phyloP scores from a whole-genome alignment of 2,797 vertebrate genomes.

The Emys orbicularis region DNA sequence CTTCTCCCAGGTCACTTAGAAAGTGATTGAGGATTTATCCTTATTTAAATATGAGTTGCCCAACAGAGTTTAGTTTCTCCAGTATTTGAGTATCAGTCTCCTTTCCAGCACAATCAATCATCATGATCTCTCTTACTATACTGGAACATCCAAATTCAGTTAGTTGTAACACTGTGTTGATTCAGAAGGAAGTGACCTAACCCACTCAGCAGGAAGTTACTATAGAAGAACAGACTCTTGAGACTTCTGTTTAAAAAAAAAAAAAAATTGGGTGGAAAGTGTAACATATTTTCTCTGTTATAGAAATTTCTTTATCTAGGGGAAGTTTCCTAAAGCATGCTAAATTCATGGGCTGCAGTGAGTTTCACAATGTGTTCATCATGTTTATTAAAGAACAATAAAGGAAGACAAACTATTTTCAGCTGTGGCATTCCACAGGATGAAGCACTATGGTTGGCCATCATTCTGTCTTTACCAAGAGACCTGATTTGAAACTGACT shows the following conservation, averaged over 20 bases:
- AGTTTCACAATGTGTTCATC: conserved; percentile 7
- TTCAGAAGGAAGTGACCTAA: not conserved
- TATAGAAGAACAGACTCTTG: not conserved
- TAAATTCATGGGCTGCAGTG: not conserved
- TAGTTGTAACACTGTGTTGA: not conserved
- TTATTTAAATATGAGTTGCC: not conserved
- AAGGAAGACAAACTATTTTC: not conserved
- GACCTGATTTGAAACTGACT: not conserved
- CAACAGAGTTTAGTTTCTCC: not conserved
- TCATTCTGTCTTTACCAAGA: not conserved
- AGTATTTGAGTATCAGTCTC: not conserved
- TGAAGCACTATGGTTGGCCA: not conserved
- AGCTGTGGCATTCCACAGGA: not conserved
- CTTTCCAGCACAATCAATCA: not conserved
- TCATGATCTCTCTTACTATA: rapidly evolving
- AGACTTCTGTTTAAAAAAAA: not conserved
- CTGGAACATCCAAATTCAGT: rapidly evolving
- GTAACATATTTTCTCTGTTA: rapidly evolving
- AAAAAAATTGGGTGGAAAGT: not conserved
- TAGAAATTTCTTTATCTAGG: not conserved
- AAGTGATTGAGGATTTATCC: no score
- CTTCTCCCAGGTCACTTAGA: not conserved
- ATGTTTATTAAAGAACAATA: not conserved
- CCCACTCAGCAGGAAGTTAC: not conserved
- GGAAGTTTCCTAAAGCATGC: not conserved